Base-by-base conservation (phyloP, 2,888 invertebrate species). In the Salpingus planirostris region DNA sequence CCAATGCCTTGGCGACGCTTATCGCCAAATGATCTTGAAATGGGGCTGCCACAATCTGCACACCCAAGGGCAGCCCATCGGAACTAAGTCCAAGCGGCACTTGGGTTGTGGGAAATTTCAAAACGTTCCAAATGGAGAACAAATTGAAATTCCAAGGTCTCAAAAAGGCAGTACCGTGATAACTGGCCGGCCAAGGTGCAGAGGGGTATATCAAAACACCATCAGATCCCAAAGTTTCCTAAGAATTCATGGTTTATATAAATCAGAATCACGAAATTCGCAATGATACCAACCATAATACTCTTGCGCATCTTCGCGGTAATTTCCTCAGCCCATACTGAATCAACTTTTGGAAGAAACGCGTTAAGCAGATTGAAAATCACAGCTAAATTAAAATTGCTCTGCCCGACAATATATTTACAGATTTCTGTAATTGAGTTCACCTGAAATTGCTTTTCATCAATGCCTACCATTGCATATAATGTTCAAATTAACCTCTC, bases 121-220 rank as follows among this genome's bases (percentile, higher is more conserved):
- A 63, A 6, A 80, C 82, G 65, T 92, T 95, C 64, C 91, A 84
- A 31, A 93, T 67, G 11, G 78, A 80, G 65, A 86, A 90, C 64
- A 90, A 89, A 27, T 77, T 74, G 60, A 90, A 89, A 67, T 92
- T 90, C 64, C 74, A 83, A 1, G 87, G 80, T 30, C 84, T 76
- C 6, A 87, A 59, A 42, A 84, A 71, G 11, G 83, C 73, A 32
- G 84, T 76, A 60, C 82, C 80, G 66, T 93, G 92, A 60, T 84
- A 84, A 10, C 82, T 81, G 0, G 93, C 88, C 2, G 81, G 72
- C 36, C 71, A 71, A 0, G 92, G 87, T 37, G 80, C 80, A 3
- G 84, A 78, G 15, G 91, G 91, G 60, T 81, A 90, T 31, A 95
- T 58, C 3, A 95, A 65, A 3, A 95, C 79, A 0, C 90, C 91